A percentile compares a stretch with the other conserved stretches of the same genome.
phyloP scores from a whole-genome alignment of 2,113 vertebrate genomes.

The Psettodes erumei region DNA sequence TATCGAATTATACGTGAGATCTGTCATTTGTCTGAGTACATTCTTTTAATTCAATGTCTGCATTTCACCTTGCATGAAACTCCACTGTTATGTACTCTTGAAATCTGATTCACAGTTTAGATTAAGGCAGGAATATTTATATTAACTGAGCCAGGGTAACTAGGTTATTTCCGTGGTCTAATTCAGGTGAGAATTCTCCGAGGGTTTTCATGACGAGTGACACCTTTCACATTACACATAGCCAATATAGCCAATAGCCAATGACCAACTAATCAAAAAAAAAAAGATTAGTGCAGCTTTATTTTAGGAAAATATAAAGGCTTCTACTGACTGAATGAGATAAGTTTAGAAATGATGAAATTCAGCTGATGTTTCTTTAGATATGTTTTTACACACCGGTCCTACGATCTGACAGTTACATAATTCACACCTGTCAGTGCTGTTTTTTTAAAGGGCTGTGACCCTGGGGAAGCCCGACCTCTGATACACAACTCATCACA shows the following conservation, averaged over 20 bases:
- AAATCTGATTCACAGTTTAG: conserved; percentile 8
- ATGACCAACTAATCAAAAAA: too few species aligned
- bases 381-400: neutral
- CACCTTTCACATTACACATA: neutral
- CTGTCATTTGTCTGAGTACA: conserved; percentile 57
- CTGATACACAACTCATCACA: conserved; percentile 34
- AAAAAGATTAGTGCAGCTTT: neutral
- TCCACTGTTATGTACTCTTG: neutral
- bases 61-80: conserved; percentile 30
- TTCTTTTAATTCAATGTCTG: conserved; percentile 67
- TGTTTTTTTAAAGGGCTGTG: conserved; percentile 18
- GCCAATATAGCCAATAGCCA: too few species aligned
- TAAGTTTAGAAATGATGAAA: neutral
- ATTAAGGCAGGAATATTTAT: conserved; percentile 9
- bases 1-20: conserved; percentile 78
- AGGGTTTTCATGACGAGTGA: neutral
- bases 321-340: neutral
- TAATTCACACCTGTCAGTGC: conserved; percentile 7
- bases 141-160: too few species aligned
- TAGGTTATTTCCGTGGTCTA: neutral
- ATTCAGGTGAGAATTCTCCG: neutral
- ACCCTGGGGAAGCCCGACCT: conserved; percentile 38
- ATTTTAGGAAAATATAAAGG: neutral
- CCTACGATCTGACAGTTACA: neutral
- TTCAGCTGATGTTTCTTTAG: neutral